These are phyloP conservation scores for Drosophila picticornis DNA, from an alignment of 2,888 invertebrate species.

Conservation along the genomic window DNA sequence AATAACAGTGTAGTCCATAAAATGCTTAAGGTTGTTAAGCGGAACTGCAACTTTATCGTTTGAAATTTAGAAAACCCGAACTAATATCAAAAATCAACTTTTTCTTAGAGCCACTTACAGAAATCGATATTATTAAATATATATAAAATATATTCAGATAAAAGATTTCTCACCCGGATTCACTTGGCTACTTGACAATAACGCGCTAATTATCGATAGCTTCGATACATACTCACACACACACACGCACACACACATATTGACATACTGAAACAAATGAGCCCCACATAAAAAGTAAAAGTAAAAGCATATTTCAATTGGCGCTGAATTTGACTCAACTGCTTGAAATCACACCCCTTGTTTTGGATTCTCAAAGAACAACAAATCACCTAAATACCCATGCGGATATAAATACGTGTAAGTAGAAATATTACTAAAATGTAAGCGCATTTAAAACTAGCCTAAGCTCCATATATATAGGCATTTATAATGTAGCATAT, in stretches of 20 bases:
- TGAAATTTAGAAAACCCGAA: background rate
- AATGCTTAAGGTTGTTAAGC: background rate
- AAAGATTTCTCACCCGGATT: background rate
- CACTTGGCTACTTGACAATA: slow-evolving; percentile 6
- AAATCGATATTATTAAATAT: background rate
- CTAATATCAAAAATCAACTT: background rate
- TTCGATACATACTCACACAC: slow-evolving; percentile 6
- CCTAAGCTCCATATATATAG: slow-evolving; percentile 26
- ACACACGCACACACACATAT: slow-evolving; percentile 15
- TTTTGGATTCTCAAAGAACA: slow-evolving; percentile 31
- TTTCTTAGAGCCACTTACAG: background rate
- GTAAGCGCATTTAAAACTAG: slow-evolving; percentile 71
- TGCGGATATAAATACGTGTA: slow-evolving; percentile 7
- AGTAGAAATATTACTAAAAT: slow-evolving; percentile 39
- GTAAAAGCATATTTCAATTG: slow-evolving; percentile 23
- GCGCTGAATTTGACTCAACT: slow-evolving; percentile 49
- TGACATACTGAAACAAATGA: slow-evolving; percentile 54
- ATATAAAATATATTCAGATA: slow-evolving; percentile 3
- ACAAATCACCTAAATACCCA: background rate
- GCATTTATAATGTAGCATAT: background rate
- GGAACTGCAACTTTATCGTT: background rate
- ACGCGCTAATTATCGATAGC: slow-evolving; percentile 16
- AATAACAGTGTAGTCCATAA: background rate
- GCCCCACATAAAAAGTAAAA: slow-evolving; percentile 60
- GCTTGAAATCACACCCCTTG: slow-evolving; percentile 52